Evolutionary conservation across 2,888 invertebrate genomes (phyloP).

Genomic region (Andrena dorsata): DNA sequence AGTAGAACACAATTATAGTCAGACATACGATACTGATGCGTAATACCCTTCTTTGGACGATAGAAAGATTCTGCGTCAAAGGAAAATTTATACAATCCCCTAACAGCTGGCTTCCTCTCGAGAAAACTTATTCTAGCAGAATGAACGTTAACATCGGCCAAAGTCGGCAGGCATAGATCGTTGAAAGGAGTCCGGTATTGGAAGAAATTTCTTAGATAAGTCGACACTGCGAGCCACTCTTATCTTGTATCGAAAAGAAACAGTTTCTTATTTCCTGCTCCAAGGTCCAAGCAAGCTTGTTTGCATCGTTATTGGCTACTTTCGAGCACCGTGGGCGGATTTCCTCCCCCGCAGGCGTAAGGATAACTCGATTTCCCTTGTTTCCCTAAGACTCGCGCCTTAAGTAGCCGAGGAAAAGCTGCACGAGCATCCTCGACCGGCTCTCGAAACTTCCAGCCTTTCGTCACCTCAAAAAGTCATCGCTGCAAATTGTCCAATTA

Average conservation of each 20-base stretch:
- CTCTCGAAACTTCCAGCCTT: slow-evolving; percentile 15
- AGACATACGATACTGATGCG: not conserved
- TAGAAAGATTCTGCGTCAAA: not conserved
- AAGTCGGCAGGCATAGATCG: not conserved
- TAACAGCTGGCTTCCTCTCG: not conserved
- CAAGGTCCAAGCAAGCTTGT: slow-evolving; percentile 47
- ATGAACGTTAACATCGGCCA: not conserved
- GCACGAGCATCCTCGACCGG: not conserved
- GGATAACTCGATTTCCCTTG: slow-evolving; percentile 24
- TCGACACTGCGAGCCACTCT: slow-evolving; percentile 5
- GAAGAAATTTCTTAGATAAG: slow-evolving; percentile 32
- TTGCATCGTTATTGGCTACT: slow-evolving; percentile 70
- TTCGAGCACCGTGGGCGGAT: slow-evolving; percentile 32
- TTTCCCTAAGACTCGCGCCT: slow-evolving; percentile 10
- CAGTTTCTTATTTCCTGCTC: slow-evolving; percentile 33
- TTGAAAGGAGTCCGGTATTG: not conserved
- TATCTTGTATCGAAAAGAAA: slow-evolving; percentile 33
- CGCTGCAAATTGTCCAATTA: slow-evolving; percentile 48
- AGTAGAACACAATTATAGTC: too few relatives aligned
- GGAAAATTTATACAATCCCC: not conserved
- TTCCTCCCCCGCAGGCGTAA: not conserved
- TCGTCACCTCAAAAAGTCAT: slow-evolving; percentile 22
- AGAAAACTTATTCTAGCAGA: not conserved
- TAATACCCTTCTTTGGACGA: not conserved
- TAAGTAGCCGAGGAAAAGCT: slow-evolving; percentile 17